Evolutionary conservation across 2,888 invertebrate genomes (phyloP), one percentile per base, ranked within the genome.

Genomic region (Panzeria rudis): DNA sequence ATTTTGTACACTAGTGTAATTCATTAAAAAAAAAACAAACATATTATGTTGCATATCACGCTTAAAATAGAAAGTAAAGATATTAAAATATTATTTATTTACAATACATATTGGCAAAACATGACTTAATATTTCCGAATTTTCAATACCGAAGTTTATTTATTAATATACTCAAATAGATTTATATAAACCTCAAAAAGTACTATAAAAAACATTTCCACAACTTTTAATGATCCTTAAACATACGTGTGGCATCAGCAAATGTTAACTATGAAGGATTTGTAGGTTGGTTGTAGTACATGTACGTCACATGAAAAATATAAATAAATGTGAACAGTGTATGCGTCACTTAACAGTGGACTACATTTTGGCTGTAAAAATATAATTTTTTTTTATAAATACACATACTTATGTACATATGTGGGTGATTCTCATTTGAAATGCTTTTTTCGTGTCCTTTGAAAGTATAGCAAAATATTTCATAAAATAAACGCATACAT

Each of bases 321-420:
- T 5, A 59, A 47, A 47, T 50, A 61, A 50, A 69, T 77, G 35
- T 78, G 13, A 78, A 81, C 52, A 73, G 6, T 54, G 78, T 73
- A 78, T 54, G 71, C 84, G 84, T 84, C 81, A 77, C 84, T 84
- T 62, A 82, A 54, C 29, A 32, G 25, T 78, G 73, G 25, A 69
- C 81, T 77, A 81, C 20, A 62, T 81, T 75, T 54, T 62, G 3
- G 0, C 11, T 25, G 5, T 35, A 59, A 52, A 81, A 81, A 75
- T 68, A 79, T 9, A 56, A 5, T 20, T 17, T 52, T 23, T 5
- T 38, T 23, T 20, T 25, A 52, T 1, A 41, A 17, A 11, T 7
- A 3, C 38, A 38, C 15, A 1, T 7, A 17, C 15, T 6, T 62
- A 6, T 15, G 5, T 4, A n/a, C n/a, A n/a, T n/a, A n/a, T n/a